These are phyloP conservation scores for Novumbra hubbsi DNA, from an alignment of 2,797 vertebrate genomes.

Conservation along the genomic window DNA sequence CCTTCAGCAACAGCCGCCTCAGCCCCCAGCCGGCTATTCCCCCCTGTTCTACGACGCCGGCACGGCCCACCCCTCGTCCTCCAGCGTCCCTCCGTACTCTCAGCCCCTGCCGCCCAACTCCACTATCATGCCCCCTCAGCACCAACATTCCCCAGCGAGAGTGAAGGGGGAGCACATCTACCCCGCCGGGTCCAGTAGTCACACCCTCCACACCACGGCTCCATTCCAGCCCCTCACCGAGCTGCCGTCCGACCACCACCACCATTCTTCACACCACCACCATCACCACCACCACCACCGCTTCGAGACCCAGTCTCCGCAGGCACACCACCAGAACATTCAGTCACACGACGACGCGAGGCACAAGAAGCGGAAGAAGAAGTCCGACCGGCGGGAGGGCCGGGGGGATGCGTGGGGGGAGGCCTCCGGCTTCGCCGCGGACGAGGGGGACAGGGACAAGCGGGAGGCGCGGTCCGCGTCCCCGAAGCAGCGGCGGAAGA, in stretches of 20 bases:
- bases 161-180: constrained; percentile 81
- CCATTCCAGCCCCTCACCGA: constrained; percentile 73
- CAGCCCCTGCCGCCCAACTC: constrained; percentile 80
- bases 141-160: constrained; percentile 77
- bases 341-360: constrained; percentile 71
- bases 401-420: constrained; percentile 69
- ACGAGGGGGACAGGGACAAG: constrained; percentile 64
- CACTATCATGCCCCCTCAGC: constrained; percentile 76
- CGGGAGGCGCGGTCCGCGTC: constrained; percentile 68
- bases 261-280: constrained; percentile 65
- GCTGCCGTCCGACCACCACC: constrained; percentile 71
- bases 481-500: constrained; percentile 62
- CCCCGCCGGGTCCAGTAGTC: constrained; percentile 68
- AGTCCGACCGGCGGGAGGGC: constrained; percentile 59
- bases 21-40: constrained; percentile 73
- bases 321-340: constrained; percentile 62
- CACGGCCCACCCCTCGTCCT: constrained; percentile 67
- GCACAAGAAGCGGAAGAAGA: constrained; percentile 81
- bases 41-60: constrained; percentile 78
- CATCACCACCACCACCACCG: constrained; percentile 74
- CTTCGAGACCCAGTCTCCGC: constrained; percentile 61
- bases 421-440: constrained; percentile 65
- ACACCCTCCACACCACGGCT: constrained; percentile 73
- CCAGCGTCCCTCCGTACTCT: constrained; percentile 70
- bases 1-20: constrained; percentile 71